A percentile compares a stretch with the other conserved stretches of the same genome.
Conservation (phyloP, 2,888 invertebrate species). For the Marasmarcha lunaedactyla region DNA sequence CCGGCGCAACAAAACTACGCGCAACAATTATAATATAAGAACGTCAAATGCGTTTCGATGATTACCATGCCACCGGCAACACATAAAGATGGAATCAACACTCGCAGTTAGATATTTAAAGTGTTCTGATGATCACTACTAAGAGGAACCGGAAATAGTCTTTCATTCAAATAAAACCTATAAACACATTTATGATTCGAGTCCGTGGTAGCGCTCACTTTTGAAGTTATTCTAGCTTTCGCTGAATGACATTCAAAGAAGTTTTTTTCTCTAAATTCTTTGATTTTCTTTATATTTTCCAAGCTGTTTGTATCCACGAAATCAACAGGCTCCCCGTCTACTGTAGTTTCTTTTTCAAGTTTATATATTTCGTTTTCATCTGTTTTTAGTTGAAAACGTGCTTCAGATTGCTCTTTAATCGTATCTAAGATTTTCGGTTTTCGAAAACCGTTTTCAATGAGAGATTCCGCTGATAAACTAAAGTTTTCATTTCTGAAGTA, state of each 20-base stretch:
- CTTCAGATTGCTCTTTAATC: constrained; percentile 39
- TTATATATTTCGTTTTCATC: constrained; percentile 1
- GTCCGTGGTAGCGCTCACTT: constrained; percentile 26
- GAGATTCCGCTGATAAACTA: constrained; percentile 27
- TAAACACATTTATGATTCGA: constrained; percentile 62
- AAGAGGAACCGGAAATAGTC: constrained; percentile 66
- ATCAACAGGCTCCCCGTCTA: constrained; percentile 24
- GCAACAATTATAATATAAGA: too few relatives aligned
- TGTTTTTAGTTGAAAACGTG: constrained; percentile 16
- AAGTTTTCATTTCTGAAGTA: constrained; percentile 52
- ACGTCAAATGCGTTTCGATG: too few relatives aligned
- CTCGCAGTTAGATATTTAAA: too few relatives aligned
- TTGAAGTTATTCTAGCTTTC: constrained; percentile 33
- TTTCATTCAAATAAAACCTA: constrained; percentile 67
- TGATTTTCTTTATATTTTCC: constrained; percentile 30
- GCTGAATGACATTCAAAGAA: constrained; percentile 74
- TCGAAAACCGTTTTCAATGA: constrained; percentile 20
- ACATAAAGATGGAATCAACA: too few relatives aligned
- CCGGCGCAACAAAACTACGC: too few relatives aligned
- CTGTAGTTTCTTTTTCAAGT: constrained; percentile 25
- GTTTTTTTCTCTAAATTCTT: constrained; percentile 65
- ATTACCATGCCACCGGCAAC: too few relatives aligned
- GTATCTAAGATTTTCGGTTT: constrained; percentile 31
- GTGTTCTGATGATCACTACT: constrained; percentile 48
- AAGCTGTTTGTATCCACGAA: constrained; percentile 24